Base-by-base conservation (phyloP, 2,113 vertebrate genomes). In the Hiodon alosoides region DNA sequence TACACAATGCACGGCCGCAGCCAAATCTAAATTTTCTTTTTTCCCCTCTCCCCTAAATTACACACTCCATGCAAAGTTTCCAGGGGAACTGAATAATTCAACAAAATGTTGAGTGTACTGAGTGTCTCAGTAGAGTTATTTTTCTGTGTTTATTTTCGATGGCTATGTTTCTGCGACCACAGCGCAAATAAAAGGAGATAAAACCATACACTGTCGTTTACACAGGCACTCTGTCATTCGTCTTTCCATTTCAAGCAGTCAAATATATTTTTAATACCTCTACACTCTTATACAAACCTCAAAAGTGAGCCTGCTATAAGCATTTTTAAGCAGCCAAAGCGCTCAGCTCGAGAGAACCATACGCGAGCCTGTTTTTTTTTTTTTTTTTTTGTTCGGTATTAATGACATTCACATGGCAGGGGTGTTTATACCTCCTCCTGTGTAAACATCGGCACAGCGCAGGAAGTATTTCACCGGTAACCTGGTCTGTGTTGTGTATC, bases 341-440 rank as follows among this genome's bases (percentile, higher is more conserved):
- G 7, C 52, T 9, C 47, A 53, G 10, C 61, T 69, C 7, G 61
- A 13, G 55, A 8, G 73, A 52, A 14, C 55, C 57, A 75, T 61
- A 75, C 69, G 66, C 50, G 62, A 17, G 17, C 73, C 77, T 81
- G 78, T 78, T 79, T 79, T 81, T 79, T 78, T 60, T 72, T 78
- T 79, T 79, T 81, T 79, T 78, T 60, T 72, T 57, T 73, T 82
- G 81, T 84, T 83, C 82, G 77, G 46, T 84, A 82, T 83, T 80
- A 82, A 84, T 85, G 85, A 79, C 82, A 85, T 51, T 46, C 68
- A 75, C 74, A 76, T 85, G 81, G 78, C 84, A 78, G 66, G 69
- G 64, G 79, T 75, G 79, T 83, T 70, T 81, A 76, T 67, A 73
- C 75, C 16, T 47, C 71, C 17, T 79, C 75, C 72, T 84, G 83